Evolutionary conservation across 1,140 invertebrate genomes (phyloP), one percentile per base, ranked within the genome.

Genomic region (Chrysomallon squamiferum): DNA sequence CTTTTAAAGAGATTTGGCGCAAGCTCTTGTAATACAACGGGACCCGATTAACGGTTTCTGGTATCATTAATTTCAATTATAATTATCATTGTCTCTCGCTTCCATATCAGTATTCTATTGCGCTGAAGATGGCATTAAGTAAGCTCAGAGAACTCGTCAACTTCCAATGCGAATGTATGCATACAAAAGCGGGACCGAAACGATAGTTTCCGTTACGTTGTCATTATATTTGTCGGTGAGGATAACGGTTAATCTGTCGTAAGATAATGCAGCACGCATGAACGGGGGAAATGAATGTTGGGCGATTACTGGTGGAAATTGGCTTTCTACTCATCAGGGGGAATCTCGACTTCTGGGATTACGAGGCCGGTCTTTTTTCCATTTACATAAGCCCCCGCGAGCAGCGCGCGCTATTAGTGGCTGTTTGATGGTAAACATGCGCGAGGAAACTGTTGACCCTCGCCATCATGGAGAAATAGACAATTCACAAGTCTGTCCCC

Each of bases 1-100:
- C 58, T 59, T 59, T 59, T 59, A 59, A 59, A 35, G 38, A 35
- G 38, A 35, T 59, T 43, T 22, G 20, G 27, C 30, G 22, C 25
- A 59, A 35, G n/a, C 50, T 43, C n/a, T 7, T 43, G 22, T 38
- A 59, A 59, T 30, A 59, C 58, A 38, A 22, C 41, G 25, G 58
- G 35, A 38, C 13, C 38, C 58, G 58, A 59, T 59, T 59, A 59
- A 59, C 58, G 25, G 50, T 54, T 54, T 20, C 35, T 64, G 61
- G 63, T 64, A 59, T 63, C 66, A 68, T 68, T 68, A 68, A 68
- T 68, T 68, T 68, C 66, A 68, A 68, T 68, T 68, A 68, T 64
- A 64, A 68, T 64, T 61, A 68, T 68, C 29, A 33, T 9, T 38
- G 66, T 43, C 49, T 59, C 30, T n/a, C 30, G 22, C 35, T 59